Evolutionary conservation across 1,140 invertebrate species (phyloP), one percentile per base, ranked within the genome.

Genomic region (Potamilus streckersoni): DNA sequence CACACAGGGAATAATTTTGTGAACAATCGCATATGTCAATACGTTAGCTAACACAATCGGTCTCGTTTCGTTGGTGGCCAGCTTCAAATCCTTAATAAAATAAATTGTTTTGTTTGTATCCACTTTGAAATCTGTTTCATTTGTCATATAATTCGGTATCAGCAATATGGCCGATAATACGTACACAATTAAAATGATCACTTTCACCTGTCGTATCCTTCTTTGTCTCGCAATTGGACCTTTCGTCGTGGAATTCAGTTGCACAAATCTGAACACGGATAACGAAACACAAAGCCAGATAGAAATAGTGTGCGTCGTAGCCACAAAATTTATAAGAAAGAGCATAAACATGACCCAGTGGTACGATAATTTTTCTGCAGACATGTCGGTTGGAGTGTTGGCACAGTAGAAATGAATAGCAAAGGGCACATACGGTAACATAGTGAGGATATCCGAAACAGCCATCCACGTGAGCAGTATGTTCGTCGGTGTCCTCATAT

Each of bases 261-360:
- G 92, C 90, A 8, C 96, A 94, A 4, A 95, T 38, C 86, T 71
- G 57, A 88, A 85, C 1, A 98, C 93, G 0, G 97, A 96, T 63
- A 99, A 87, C 1, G 95, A 95, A 0, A 98, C 94, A 0, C 97
- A 97, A 75, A 98, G 87, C 93, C 95, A 97, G 75, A 97, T 98
- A 1, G 96, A 97, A 65, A 98, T 96, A 0, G 96, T 97, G 89
- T 99, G 97, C 84, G 95, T 92, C 1, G 96, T 95, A 92, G 92
- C 90, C 0, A 91, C 89, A 84, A 97, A 96, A 79, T 96, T 86
- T 59, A 87, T 83, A 60, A 88, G 81, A 27, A 86, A 78, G 23
- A 87, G 65, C 79, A 88, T 82, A 67, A 85, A 89, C 15, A 81
- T 27, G 20, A 83, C 83, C 87, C 88, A 89, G 17, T 73, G 71